Conservation (phyloP, 2,113 vertebrate species). For the Peromyscus californicus region DNA sequence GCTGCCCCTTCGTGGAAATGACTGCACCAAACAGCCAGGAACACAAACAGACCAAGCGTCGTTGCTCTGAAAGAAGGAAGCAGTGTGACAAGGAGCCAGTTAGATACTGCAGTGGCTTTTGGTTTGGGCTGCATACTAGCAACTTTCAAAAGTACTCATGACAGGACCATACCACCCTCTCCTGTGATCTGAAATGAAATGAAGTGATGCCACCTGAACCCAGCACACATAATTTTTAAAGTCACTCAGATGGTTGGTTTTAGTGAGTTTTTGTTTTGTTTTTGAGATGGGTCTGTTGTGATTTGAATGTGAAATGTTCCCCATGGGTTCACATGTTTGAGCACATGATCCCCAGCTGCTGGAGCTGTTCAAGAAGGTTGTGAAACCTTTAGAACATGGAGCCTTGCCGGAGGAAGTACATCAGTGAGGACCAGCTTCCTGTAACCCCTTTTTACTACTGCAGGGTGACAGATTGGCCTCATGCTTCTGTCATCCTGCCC, state of each 20-base stretch:
- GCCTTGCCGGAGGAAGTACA: background rate
- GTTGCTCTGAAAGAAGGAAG: background rate
- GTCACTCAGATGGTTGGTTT: background rate
- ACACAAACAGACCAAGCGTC: background rate
- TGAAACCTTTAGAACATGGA: background rate
- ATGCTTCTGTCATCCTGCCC: background rate
- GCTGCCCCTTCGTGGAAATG: rapidly evolving
- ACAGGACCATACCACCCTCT: background rate
- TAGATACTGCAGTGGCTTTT: background rate
- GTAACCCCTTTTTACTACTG: background rate
- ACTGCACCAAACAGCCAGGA: background rate
- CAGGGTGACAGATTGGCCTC: background rate
- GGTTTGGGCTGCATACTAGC: background rate
- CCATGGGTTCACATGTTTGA: background rate
- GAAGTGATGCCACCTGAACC: background rate
- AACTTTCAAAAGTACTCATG: background rate
- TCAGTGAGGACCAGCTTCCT: background rate
- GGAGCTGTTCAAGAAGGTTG: background rate
- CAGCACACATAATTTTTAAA: background rate
- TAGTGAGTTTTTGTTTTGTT: background rate
- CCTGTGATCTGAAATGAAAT: background rate
- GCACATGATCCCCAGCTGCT: background rate
- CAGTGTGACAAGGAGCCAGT: background rate
- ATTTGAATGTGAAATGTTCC: background rate
- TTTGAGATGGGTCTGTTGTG: background rate